Evolutionary conservation across 2,888 invertebrate genomes (phyloP).

Genomic region (Cartodere bifasciata): DNA sequence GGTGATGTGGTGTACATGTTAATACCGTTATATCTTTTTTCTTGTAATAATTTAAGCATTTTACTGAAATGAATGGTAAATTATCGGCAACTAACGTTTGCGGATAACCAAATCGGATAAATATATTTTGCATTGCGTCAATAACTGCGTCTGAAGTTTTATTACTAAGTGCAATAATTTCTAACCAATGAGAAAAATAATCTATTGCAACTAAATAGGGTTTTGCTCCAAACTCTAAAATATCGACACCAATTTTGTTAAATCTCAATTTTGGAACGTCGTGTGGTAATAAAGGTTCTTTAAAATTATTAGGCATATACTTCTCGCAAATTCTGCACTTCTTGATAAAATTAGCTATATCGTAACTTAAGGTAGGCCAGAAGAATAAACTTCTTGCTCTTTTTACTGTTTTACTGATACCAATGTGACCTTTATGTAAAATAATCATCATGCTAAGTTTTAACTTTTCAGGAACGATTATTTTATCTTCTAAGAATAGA

Average conservation of each 20-base stretch:
- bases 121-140: constrained; percentile 15
- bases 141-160: constrained; percentile 18
- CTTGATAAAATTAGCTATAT: constrained; percentile 12
- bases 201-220: constrained; percentile 16
- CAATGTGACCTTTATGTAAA: constrained; percentile 16
- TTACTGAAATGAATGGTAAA: constrained; percentile 15
- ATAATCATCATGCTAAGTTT: constrained; percentile 9
- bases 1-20: constrained; percentile 13
- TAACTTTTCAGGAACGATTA: constrained; percentile 10
- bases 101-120: constrained; percentile 20
- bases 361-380: constrained; percentile 11
- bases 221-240: too few relatives aligned
- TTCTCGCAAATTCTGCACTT: constrained; percentile 16
- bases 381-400: constrained; percentile 10
- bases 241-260: constrained; percentile 16
- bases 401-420: constrained; percentile 9
- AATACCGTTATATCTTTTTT: constrained; percentile 15
- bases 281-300: constrained; percentile 17
- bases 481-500: constrained; percentile 14
- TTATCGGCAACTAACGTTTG: constrained; percentile 18
- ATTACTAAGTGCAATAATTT: constrained; percentile 11
- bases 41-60: constrained; percentile 14
- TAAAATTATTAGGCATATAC: constrained; percentile 13
- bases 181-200: constrained; percentile 18
- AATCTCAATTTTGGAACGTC: constrained; percentile 15